phyloP scores from a whole-genome alignment of 2,888 invertebrate species.

The Rhingia rostrata region DNA sequence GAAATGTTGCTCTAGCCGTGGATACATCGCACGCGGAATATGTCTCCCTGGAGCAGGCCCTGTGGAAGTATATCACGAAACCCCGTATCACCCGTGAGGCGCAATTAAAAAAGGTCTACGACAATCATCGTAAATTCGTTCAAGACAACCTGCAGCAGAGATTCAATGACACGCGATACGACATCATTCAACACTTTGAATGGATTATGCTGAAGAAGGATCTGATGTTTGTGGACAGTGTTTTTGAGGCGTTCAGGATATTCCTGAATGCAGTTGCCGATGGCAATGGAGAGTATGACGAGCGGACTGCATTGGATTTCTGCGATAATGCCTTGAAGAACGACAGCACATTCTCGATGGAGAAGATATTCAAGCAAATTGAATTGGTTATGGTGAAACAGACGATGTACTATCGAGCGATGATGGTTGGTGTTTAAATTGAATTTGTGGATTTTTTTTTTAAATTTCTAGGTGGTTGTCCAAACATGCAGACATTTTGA shows the following conservation, averaged over 20 bases:
- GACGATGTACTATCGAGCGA: conserved; percentile 86
- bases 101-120: conserved; percentile 80
- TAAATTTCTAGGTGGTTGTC: not conserved
- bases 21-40: conserved; percentile 86
- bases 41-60: conserved; percentile 84
- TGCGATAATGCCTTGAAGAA: conserved; percentile 87
- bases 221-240: conserved; percentile 86
- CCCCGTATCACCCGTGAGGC: conserved; percentile 76
- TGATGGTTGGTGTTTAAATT: conserved; percentile 85
- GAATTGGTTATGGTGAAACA: conserved; percentile 86
- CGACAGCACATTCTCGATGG: conserved; percentile 83
- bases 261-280: conserved; percentile 23
- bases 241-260: conserved; percentile 84
- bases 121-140: conserved; percentile 79
- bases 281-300: conserved; percentile 82
- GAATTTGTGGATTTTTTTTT: conserved; percentile 21
- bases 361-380: conserved; percentile 85
- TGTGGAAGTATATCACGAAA: conserved; percentile 80
- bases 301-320: conserved; percentile 86
- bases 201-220: conserved; percentile 87
- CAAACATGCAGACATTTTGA: not conserved
- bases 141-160: conserved; percentile 75
- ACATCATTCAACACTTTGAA: conserved; percentile 84
- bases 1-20: conserved; percentile 81
- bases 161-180: conserved; percentile 78